Percentiles rank a stretch among this genome's conserved stretches.
Conservation (phyloP, 2,113 vertebrate species). For the Rhagologus leucostigma region DNA sequence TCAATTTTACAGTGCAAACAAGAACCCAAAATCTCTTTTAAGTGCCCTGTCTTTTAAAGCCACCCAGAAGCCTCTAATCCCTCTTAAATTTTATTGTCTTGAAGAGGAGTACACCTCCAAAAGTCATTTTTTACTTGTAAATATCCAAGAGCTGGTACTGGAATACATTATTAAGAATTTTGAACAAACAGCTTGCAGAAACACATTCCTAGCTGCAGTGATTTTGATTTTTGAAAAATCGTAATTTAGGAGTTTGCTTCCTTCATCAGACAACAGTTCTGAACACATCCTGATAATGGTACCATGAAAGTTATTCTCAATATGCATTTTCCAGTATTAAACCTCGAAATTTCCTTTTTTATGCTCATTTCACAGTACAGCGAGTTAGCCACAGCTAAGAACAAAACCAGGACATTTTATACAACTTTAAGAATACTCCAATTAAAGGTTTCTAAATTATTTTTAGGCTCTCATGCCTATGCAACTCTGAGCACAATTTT, state of each 20-base stretch:
- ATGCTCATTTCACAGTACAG: background rate
- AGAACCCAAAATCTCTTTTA: background rate
- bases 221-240: background rate
- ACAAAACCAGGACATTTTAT: background rate
- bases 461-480: background rate
- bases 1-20: background rate
- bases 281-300: background rate
- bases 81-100: background rate
- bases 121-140: background rate
- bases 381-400: background rate
- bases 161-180: background rate
- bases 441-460: background rate
- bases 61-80: background rate
- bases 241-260: background rate
- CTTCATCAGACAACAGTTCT: background rate
- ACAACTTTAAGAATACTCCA: background rate
- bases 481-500: background rate
- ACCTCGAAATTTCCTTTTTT: background rate
- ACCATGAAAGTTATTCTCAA: background rate
- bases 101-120: background rate
- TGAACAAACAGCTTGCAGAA: background rate
- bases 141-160: background rate
- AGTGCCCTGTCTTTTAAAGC: background rate
- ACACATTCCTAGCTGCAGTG: background rate
- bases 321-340: background rate